Base-by-base conservation (phyloP, 2,888 invertebrate species). In the Agrochola lychnidis region DNA sequence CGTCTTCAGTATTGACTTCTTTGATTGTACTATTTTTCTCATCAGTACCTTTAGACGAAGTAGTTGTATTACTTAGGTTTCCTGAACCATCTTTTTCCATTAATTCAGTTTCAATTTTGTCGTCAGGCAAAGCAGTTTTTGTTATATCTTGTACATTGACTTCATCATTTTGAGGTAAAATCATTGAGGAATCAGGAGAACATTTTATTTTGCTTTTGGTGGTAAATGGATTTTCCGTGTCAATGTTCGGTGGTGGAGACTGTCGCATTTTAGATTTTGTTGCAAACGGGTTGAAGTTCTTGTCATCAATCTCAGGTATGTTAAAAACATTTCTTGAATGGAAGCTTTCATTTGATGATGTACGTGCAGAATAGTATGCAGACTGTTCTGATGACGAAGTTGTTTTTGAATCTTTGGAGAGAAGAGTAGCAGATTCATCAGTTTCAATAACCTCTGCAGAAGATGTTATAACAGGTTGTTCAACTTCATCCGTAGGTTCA, bases 1-100 rank as follows among this genome's bases (percentile, higher is more conserved):
- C 96, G 81, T 96, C 95, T 90, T 96, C 96, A 25, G 96, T 96
- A 72, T 94, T 90, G 6, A 94, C 82, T 89, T 96, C 95, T 73
- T 83, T 87, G 5, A 92, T 86, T n/a, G 94, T 94, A n/a, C 63
- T 48, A 83, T 94, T 91, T 86, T 88, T 93, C 22, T 93, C 92
- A 74, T 93, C 92, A 53, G 90, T 90, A 61, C 82, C 82, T 89
- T 91, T 94, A 16, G 94, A 94, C 30, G 92, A 94, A 75, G 82
- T 88, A 74, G 93, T 92, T 67, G 83, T 87, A 76, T 89, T 88
- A 83, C 88, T 92, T 30, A 87, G 70, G 84, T 93, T 90, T 30
- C 71, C 81, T 45, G 86, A 89, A 79, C 90, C 81, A 75, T 90
- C 90, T 76, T 92, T 92, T 81, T 92, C 90, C 82, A 86, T 87